phyloP scores from a whole-genome alignment of 2,888 invertebrate species.

The Cinara cedri region DNA sequence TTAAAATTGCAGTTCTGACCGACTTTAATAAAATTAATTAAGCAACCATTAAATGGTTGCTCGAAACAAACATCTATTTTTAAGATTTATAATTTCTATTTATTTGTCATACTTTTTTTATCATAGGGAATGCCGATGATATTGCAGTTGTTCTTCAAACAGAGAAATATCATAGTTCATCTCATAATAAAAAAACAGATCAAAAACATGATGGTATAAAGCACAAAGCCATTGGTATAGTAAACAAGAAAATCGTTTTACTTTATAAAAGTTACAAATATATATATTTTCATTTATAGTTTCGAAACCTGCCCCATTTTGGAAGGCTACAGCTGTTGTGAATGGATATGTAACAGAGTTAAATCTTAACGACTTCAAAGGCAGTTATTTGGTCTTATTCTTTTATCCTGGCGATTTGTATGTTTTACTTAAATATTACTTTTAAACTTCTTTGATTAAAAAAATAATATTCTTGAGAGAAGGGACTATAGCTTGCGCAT shows the following conservation, averaged over 20 bases:
- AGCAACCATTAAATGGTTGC: no score
- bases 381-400: constrained; percentile 61
- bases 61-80: constrained; percentile 23
- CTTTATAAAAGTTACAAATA: neutral
- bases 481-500: no score
- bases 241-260: neutral
- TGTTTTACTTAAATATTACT: constrained; percentile 58
- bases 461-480: no score
- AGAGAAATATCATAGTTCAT: constrained; percentile 45
- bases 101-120: constrained; percentile 24
- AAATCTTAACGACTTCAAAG: constrained; percentile 61
- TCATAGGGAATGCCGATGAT: constrained; percentile 53
- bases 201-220: constrained; percentile 52
- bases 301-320: constrained; percentile 60
- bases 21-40: constrained; percentile 56
- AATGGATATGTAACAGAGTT: constrained; percentile 61
- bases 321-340: constrained; percentile 61
- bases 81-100: neutral
- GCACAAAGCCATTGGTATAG: constrained; percentile 45
- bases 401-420: constrained; percentile 62
- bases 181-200: constrained; percentile 52
- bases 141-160: constrained; percentile 51
- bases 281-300: constrained; percentile 59
- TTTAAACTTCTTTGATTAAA: no score
- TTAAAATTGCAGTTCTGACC: constrained; percentile 55